phyloP scores from a whole-genome alignment of 23 tunicate species.

The Trididemnum nubilum region DNA sequence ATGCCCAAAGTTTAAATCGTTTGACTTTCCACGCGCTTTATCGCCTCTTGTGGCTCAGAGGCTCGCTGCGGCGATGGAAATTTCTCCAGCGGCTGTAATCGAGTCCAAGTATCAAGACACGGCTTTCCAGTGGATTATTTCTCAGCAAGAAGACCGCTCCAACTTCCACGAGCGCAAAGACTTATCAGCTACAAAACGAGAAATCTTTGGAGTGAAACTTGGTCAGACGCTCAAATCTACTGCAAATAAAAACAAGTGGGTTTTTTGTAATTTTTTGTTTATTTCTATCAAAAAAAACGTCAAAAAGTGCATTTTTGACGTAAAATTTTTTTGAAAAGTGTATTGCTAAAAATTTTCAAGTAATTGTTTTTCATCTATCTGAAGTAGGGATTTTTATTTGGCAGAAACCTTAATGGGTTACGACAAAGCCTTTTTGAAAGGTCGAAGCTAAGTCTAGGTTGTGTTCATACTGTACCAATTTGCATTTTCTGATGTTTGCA shows the following conservation, averaged over 20 bases:
- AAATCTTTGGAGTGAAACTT: background rate
- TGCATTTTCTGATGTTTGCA: too few species aligned
- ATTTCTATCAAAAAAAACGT: too few species aligned
- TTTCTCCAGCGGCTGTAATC: slow-evolving; percentile 3
- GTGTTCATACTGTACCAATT: too few species aligned
- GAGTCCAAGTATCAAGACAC: slow-evolving; percentile 5
- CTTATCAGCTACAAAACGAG: slow-evolving; percentile 18
- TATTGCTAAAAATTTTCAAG: too few species aligned
- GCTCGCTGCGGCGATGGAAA: slow-evolving; percentile 15
- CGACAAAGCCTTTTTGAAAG: too few species aligned
- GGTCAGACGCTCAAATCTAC: slow-evolving; percentile 34
- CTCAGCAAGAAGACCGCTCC: slow-evolving; percentile 29
- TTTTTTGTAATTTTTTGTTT: background rate
- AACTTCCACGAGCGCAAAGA: background rate
- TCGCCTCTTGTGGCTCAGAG: slow-evolving; percentile 3
- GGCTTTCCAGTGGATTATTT: slow-evolving; percentile 38
- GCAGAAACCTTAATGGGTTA: too few species aligned
- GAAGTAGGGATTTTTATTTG: too few species aligned
- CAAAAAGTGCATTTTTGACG: too few species aligned
- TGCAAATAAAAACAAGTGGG: slow-evolving; percentile 22
- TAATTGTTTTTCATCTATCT: too few species aligned
- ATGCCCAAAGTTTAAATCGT: background rate
- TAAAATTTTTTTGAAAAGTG: too few species aligned
- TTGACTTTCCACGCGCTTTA: slow-evolving; percentile 16
- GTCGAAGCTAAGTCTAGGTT: too few species aligned